Percentiles rank a stretch among this genome's conserved stretches.
Conservation (phyloP, 2,888 invertebrate genomes). For the Amiota communis region DNA sequence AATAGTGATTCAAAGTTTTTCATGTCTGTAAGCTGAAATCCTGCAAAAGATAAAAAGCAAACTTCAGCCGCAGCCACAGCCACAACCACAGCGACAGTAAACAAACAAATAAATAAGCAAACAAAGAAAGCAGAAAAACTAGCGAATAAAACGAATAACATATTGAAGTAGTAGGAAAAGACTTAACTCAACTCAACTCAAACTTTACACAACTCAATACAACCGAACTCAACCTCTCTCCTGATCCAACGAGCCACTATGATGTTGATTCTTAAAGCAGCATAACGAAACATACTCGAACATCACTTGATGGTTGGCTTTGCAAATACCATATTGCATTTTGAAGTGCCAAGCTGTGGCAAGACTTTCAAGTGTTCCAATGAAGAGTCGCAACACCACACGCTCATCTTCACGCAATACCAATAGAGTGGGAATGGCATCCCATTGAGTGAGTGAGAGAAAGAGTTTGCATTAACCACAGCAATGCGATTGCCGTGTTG, state of each 20-base stretch:
- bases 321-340: no score
- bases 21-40: not conserved
- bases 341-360: no score
- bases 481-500: no score
- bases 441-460: not conserved
- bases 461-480: not conserved
- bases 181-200: not conserved
- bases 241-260: no score
- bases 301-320: no score
- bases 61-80: not conserved
- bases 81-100: not conserved
- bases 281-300: no score
- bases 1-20: no score
- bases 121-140: not conserved
- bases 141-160: not conserved
- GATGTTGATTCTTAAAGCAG: no score
- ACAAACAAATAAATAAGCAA: not conserved
- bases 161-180: not conserved
- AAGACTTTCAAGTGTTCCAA: no score
- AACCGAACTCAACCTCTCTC: not conserved
- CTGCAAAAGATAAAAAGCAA: conserved; percentile 7
- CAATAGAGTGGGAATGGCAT: not conserved
- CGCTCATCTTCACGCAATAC: no score
- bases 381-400: no score
- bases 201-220: not conserved